Evolutionary conservation across 1,140 invertebrate genomes (phyloP).

Genomic region (Dryas iulia): DNA sequence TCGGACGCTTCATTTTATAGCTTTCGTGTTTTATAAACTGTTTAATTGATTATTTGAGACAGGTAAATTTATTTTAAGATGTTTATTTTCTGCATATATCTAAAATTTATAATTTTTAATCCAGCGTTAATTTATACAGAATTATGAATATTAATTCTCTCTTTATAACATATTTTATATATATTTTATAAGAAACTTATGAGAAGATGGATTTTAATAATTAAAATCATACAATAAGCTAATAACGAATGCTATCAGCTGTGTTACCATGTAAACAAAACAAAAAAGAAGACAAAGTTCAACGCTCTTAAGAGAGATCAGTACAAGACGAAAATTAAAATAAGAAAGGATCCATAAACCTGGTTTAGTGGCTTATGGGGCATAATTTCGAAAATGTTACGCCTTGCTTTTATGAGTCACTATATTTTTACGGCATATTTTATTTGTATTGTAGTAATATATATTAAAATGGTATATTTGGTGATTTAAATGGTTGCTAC

Average conservation of each 20-base stretch:
- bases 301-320: constrained; percentile 18
- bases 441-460: neutral
- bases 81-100: too few relatives aligned
- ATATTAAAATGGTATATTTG: neutral
- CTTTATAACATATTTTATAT: too few relatives aligned
- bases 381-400: constrained; percentile 13
- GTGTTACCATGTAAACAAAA: neutral
- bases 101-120: too few relatives aligned
- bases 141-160: too few relatives aligned
- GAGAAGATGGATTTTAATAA: too few relatives aligned
- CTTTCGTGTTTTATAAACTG: neutral
- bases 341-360: constrained; percentile 21
- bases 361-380: constrained; percentile 18
- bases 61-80: too few relatives aligned
- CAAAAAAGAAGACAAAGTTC: constrained; percentile 20
- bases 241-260: neutral
- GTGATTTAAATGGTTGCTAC: neutral
- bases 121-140: too few relatives aligned
- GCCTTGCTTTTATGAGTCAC: constrained; percentile 7
- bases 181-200: too few relatives aligned
- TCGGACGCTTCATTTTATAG: neutral
- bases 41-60: too few relatives aligned
- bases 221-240: neutral
- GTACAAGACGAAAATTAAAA: constrained; percentile 12
- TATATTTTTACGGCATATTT: constrained; percentile 1